Base-by-base conservation (phyloP, 2,113 vertebrate genomes). In the Spermophilus dauricus region DNA sequence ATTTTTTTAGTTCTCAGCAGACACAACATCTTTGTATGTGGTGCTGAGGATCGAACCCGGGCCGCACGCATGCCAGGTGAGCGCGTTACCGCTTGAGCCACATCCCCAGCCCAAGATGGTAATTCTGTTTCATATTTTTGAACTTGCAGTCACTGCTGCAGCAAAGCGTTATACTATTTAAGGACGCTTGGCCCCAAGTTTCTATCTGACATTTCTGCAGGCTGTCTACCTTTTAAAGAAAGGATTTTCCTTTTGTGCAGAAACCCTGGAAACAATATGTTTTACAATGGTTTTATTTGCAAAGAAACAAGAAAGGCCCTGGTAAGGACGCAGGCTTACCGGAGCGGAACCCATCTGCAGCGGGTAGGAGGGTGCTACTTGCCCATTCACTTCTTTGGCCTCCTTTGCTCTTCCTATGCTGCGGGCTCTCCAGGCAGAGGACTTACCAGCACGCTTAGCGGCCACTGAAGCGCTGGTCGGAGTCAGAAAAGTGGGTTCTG, bases 271-370 rank as follows among this genome's bases (percentile, higher is more conserved):
- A 11, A 61, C 34, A 42, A 45, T 58, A 17, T 24, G n/a, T 53
- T 92, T 87, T 75, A 24, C 51, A 39, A 72, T 58, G 56, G 58
- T 32, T 95, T 70, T 80, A 95, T 81, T 87, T 81, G 58, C 83
- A 80, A 34, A 20, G 28, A 80, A 73, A 51, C 37, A 48, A 26
- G 53, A 83, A n/a, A n/a, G 26, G 37, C 26, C 32, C 51, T 28
- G 65, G 16, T 45, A 42, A 78, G 42, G 73, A 86, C 20, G n/a
- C 34, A n/a, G 83, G 30, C 32, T 45, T 32, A 53, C 26, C 28
- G 75, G 34, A 39, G 32, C 16, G 0, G 1, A 48, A 32, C 65
- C 5, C n/a, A 22, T 26, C 26, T 18, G 16, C 63, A 58, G 8
- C 12, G 14, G 22, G 7, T 4, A 8, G 61, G 61, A 7, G 11